Percentiles rank a stretch among this genome's conserved stretches.
phyloP scores from a whole-genome alignment of 1,140 invertebrate genomes.

The Tetramorium parvispinum region DNA sequence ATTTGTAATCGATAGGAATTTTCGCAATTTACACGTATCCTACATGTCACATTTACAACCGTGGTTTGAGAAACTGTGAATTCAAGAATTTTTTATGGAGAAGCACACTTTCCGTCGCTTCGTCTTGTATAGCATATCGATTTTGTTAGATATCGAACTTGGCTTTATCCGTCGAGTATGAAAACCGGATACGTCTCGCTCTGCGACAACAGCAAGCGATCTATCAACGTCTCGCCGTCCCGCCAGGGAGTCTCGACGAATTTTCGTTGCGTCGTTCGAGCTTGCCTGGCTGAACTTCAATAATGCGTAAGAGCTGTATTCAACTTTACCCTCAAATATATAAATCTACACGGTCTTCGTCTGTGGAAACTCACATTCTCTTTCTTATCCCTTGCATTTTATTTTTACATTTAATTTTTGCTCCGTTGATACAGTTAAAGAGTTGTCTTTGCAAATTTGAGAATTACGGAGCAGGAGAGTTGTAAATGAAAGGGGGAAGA shows the following conservation, averaged over 20 bases:
- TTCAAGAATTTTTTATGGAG: neutral
- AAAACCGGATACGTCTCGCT: constrained; percentile 27
- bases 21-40: neutral
- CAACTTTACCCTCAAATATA: constrained; percentile 5
- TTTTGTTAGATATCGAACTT: constrained; percentile 12
- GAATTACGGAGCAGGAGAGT: neutral
- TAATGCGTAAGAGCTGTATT: neutral
- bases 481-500: constrained; percentile 23
- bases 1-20: neutral
- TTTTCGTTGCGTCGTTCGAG: neutral
- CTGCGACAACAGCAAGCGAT: constrained; percentile 31
- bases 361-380: neutral
- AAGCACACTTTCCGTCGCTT: neutral
- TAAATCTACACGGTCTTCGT: neutral
- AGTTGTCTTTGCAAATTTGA: constrained; percentile 22
- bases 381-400: neutral
- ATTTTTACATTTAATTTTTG: constrained; percentile 8
- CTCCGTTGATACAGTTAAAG: neutral
- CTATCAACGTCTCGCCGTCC: constrained; percentile 31
- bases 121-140: neutral
- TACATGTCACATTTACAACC: neutral
- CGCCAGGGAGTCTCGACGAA: constrained; percentile 43
- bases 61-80: neutral
- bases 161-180: neutral
- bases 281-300: constrained; percentile 6